Conservation (phyloP, 1,140 invertebrate genomes). For the Atta cephalotes region DNA sequence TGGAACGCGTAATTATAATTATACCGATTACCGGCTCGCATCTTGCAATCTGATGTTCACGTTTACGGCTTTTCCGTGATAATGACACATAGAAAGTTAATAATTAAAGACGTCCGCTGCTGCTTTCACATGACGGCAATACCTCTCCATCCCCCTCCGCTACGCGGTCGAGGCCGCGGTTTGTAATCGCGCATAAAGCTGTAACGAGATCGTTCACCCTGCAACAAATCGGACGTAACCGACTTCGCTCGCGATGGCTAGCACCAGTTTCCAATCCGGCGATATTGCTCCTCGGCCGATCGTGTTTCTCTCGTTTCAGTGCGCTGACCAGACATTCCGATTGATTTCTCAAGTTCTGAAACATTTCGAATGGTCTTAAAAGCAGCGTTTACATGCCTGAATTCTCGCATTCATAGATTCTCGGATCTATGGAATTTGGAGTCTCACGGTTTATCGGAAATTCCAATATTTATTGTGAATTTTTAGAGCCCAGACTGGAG, state of each 20-base stretch:
- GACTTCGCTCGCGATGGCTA: conserved; percentile 46
- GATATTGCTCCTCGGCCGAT: conserved; percentile 37
- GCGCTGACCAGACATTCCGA: conserved; percentile 36
- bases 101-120: conserved; percentile 49
- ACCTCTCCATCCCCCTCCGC: not conserved
- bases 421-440: not conserved
- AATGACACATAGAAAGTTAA: conserved; percentile 52
- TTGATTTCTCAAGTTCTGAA: conserved; percentile 47
- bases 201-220: conserved; percentile 55
- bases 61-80: conserved; percentile 25
- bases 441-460: not conserved
- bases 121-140: conserved; percentile 36
- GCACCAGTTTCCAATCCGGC: conserved; percentile 50
- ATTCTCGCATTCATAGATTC: not conserved
- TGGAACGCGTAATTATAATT: not conserved
- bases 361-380: conserved; percentile 32
- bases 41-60: conserved; percentile 4
- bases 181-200: conserved; percentile 55
- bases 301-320: conserved; percentile 17
- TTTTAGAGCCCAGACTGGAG: not conserved
- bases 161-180: not conserved
- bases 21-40: not conserved
- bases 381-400: conserved; percentile 20
- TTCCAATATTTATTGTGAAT: not conserved
- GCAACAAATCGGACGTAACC: conserved; percentile 59